Percentiles rank a stretch among this genome's conserved stretches.
Conservation (phyloP, 2,888 invertebrate genomes). For the Meghimatium bilineatum region DNA sequence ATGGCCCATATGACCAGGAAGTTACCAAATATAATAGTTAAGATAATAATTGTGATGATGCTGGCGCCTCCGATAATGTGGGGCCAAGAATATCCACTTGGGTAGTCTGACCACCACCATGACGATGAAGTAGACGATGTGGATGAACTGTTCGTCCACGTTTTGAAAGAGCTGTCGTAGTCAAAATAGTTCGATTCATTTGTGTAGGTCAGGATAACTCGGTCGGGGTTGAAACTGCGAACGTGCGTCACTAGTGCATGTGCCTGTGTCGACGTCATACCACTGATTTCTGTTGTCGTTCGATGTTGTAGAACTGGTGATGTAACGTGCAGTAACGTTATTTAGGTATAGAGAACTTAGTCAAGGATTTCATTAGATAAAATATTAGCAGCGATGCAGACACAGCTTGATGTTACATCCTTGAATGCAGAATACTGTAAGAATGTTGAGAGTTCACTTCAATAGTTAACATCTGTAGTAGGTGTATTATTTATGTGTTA, state of each 20-base stretch:
- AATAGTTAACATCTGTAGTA: too few relatives aligned
- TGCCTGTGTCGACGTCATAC: background rate
- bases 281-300: background rate
- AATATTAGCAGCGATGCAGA: too few relatives aligned
- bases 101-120: conserved; percentile 75
- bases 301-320: background rate
- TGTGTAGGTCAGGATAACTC: conserved; percentile 36
- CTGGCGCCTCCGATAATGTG: conserved; percentile 88
- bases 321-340: too few relatives aligned
- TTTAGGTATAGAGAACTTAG: too few relatives aligned
- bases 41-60: conserved; percentile 91
- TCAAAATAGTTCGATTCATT: conserved; percentile 24
- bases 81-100: conserved; percentile 92
- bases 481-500: too few relatives aligned
- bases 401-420: too few relatives aligned
- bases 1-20: conserved; percentile 98
- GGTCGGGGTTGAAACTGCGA: conserved; percentile 6
- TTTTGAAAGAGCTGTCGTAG: background rate
- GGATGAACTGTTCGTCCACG: background rate
- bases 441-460: too few relatives aligned
- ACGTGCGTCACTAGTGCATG: background rate
- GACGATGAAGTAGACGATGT: background rate
- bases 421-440: too few relatives aligned
- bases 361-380: too few relatives aligned
- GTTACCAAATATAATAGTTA: conserved; percentile 97